A percentile compares a stretch with the other conserved stretches of the same genome.
These are phyloP conservation scores for Elymnias hypermnestra DNA, from an alignment of 1,140 invertebrate genomes.

Conservation along the genomic window DNA sequence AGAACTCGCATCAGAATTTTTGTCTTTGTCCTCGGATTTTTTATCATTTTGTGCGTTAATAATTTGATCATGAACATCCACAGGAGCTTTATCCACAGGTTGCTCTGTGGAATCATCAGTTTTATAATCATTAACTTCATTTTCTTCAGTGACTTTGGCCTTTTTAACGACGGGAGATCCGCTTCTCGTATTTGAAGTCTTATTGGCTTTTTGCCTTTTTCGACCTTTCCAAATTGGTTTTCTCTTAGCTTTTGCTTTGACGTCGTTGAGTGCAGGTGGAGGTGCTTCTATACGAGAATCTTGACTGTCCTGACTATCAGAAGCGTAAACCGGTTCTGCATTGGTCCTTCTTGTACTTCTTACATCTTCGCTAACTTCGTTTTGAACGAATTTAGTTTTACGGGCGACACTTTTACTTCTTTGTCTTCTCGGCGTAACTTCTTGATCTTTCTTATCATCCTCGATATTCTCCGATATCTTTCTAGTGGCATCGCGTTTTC, in stretches of 20 bases:
- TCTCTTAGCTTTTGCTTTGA: slow-evolving; percentile 63
- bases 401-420: slow-evolving; percentile 68
- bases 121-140: slow-evolving; percentile 35
- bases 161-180: slow-evolving; percentile 48
- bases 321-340: slow-evolving; percentile 43
- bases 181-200: slow-evolving; percentile 22
- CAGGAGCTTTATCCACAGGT: slow-evolving; percentile 24
- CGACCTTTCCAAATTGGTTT: slow-evolving; percentile 54
- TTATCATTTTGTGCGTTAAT: slow-evolving; percentile 36
- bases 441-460: slow-evolving; percentile 39
- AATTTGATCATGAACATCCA: slow-evolving; percentile 27
- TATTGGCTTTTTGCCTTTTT: slow-evolving; percentile 44
- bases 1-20: slow-evolving; percentile 70
- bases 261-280: slow-evolving; percentile 29
- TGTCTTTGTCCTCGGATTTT: slow-evolving; percentile 72
- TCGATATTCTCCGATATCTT: slow-evolving; percentile 58
- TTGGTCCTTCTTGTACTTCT: slow-evolving; percentile 60
- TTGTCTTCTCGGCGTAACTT: slow-evolving; percentile 46
- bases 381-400: slow-evolving; percentile 52
- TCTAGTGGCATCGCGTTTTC: slow-evolving; percentile 51
- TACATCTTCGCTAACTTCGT: slow-evolving; percentile 58
- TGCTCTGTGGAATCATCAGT: slow-evolving; percentile 44
- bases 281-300: slow-evolving; percentile 36
- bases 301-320: slow-evolving; percentile 70
- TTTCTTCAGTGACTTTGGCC: slow-evolving; percentile 37